Evolutionary conservation across 2,797 vertebrate genomes (phyloP).

Genomic region (Botia almorhae): DNA sequence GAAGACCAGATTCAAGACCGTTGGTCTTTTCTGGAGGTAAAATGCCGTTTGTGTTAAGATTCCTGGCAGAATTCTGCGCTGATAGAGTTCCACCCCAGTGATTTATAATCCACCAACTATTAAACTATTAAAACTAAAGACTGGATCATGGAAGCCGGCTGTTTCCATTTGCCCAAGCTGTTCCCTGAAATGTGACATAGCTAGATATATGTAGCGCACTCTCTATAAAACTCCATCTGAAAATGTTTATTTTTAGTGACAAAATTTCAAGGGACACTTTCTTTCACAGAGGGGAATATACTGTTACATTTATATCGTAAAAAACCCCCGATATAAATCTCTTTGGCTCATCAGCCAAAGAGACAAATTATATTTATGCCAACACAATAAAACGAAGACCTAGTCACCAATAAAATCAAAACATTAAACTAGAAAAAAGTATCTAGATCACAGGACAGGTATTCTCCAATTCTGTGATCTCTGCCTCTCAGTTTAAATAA

Average conservation of each 20-base stretch:
- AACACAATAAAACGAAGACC: constrained; percentile 37
- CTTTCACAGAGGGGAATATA: constrained; percentile 13
- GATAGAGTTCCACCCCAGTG: constrained; percentile 66
- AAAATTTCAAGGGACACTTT: constrained; percentile 29
- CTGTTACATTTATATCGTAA: constrained; percentile 20
- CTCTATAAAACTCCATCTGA: constrained; percentile 40
- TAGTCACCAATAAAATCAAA: too few relatives aligned
- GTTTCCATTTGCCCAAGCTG: constrained; percentile 50
- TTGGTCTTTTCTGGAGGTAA: constrained; percentile 61
- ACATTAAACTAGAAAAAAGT: not conserved
- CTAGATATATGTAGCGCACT: not conserved
- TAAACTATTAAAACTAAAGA: constrained; percentile 70
- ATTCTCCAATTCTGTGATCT: not conserved
- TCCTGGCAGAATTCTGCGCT: constrained; percentile 60
- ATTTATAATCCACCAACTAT: constrained; percentile 75
- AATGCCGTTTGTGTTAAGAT: constrained; percentile 79
- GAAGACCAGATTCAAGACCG: constrained; percentile 53
- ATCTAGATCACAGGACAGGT: not conserved
- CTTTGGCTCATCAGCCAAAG: constrained; percentile 42
- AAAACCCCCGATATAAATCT: too few relatives aligned
- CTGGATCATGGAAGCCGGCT: constrained; percentile 48
- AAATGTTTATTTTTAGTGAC: constrained; percentile 37
- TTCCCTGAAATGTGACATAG: constrained; percentile 24
- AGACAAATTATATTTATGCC: constrained; percentile 37
- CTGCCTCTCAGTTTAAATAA: not conserved